Evolutionary conservation across 1,140 invertebrate species (phyloP), one percentile per base, ranked within the genome.

Genomic region (Bombus sibiricus): DNA sequence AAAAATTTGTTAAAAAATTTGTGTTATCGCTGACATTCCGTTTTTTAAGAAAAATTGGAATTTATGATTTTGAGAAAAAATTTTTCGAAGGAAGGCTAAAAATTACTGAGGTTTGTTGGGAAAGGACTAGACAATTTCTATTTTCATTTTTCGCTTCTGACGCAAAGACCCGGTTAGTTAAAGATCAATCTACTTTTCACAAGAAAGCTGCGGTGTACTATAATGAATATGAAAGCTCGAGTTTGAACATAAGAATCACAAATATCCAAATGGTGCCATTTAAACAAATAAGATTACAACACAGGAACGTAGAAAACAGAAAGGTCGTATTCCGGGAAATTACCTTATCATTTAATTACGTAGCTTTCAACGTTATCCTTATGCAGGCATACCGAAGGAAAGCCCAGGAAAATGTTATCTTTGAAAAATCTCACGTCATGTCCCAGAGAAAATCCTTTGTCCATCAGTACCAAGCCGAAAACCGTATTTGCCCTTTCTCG

Each of bases 401-500:
- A 75, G 34, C 68, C 18, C 28, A 64, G 47, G 32, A 68, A 71
- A 80, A 79, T 62, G 83, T 90, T 86, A 68, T 85, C 86, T 69
- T 59, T 57, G 75, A 75, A 80, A 85, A 87, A 85, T 88, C 86
- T 87, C 83, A 85, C 86, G 88, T 85, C 82, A 77, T 88, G 64
- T 82, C 69, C 72, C 71, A 84, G 32, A 83, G 43, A 86, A 90
- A 90, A 88, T 90, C 76, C 86, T 90, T 90, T 90, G 89, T 90
- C 79, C 89, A 82, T 82, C 85, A 74, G 85, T 81, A 87, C 78
- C 79, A 86, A 80, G 81, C 53, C 69, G 76, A 72, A 66, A 85
- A 88, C 82, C 83, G 80, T 90, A 85, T 88, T 91, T 88, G 89
- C 83, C 83, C 78, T 84, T 69, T 90, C 79, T 83, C 47, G 77